These are phyloP conservation scores for Diabrotica undecimpunctata DNA, from an alignment of 1,140 invertebrate species.

Conservation along the genomic window DNA sequence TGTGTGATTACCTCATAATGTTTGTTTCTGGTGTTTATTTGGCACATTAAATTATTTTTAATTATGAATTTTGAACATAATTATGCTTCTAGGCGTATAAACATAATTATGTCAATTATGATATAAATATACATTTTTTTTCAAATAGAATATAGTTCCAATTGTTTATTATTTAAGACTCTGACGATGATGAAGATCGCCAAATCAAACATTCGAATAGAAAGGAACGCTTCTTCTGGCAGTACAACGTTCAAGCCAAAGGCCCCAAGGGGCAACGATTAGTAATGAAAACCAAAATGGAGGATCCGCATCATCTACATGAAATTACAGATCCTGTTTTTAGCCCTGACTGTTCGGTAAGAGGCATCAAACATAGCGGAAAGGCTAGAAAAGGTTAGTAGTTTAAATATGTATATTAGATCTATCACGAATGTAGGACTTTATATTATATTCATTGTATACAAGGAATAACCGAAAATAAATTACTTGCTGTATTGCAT, in stretches of 20 bases:
- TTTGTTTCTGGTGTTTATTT: too few relatives aligned
- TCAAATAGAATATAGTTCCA: neutral
- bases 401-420: neutral
- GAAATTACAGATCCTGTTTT: slow-evolving; percentile 90
- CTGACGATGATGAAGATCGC: slow-evolving; percentile 62
- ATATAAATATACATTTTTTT: neutral
- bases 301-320: slow-evolving; percentile 90
- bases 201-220: slow-evolving; percentile 50
- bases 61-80: too few relatives aligned
- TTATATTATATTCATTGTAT: too few relatives aligned
- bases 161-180: slow-evolving; percentile 39
- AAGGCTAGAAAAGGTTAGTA: slow-evolving; percentile 23
- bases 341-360: slow-evolving; percentile 80
- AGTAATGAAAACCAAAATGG: slow-evolving; percentile 74
- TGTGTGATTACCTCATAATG: too few relatives aligned
- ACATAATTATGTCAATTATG: neutral
- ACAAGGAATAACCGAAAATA: too few relatives aligned
- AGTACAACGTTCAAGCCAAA: slow-evolving; percentile 98
- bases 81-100: neutral
- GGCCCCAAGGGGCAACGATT: slow-evolving; percentile 91
- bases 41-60: too few relatives aligned
- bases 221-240: slow-evolving; percentile 94
- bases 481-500: too few relatives aligned
- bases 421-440: neutral
- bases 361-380: slow-evolving; percentile 87